phyloP scores from a whole-genome alignment of 2,888 invertebrate genomes.

The Callyntrura sp. region DNA sequence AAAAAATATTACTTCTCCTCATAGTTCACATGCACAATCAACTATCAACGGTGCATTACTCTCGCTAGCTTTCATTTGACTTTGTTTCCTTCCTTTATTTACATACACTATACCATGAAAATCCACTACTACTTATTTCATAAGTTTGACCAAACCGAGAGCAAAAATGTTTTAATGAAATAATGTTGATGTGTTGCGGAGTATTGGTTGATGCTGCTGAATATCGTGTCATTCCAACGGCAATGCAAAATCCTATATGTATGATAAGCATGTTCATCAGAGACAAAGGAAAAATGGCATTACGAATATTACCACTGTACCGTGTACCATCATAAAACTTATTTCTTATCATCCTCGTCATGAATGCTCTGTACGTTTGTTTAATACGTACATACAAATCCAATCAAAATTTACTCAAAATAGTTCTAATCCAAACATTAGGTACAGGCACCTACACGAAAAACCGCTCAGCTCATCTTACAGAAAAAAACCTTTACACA shows the following conservation, averaged over 20 bases:
- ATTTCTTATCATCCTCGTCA: conserved; percentile 28
- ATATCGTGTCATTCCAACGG: conserved; percentile 18
- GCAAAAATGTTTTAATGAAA: conserved; percentile 43
- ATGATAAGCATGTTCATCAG: conserved; percentile 24
- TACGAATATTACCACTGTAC: conserved; percentile 28
- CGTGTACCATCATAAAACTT: conserved; percentile 33
- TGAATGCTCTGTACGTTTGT: conserved; percentile 24
- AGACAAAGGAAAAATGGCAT: conserved; percentile 40
- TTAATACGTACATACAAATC: neutral
- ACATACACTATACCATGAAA: conserved; percentile 47
- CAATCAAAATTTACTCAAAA: conserved; percentile 1
- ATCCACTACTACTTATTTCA: conserved; percentile 41
- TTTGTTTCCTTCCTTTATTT: conserved; percentile 53
- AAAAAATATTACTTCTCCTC: conserved; percentile 20
- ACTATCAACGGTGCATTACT: conserved; percentile 48
- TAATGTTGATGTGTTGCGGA: conserved; percentile 7
- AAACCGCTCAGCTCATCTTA: neutral
- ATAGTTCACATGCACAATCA: conserved; percentile 34
- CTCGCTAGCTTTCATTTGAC: conserved; percentile 50
- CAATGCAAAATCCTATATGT: conserved; percentile 23
- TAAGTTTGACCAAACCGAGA: conserved; percentile 39
- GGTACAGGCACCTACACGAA: neutral
- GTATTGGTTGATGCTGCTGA: conserved; percentile 16
- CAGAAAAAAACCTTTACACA: neutral
- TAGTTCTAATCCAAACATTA: neutral